Evolutionary conservation across 2,113 vertebrate species (phyloP).

Genomic region (Lagopus muta): DNA sequence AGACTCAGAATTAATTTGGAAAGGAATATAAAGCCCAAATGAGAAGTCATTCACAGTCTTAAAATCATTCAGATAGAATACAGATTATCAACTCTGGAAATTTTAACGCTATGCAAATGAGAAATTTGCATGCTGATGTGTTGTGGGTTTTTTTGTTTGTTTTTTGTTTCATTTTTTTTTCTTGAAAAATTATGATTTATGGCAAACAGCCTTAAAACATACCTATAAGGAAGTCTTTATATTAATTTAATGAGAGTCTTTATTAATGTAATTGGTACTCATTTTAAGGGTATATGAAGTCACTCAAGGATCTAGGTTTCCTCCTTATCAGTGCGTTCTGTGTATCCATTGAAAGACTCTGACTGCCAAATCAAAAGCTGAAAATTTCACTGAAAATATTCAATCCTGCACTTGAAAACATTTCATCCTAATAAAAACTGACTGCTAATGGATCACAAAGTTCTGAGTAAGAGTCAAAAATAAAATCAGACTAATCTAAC

Average conservation of each 20-base stretch:
- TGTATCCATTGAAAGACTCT: conserved; percentile 31
- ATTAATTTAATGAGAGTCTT: background rate
- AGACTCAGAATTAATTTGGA: conserved; percentile 31
- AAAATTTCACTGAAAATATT: conserved; percentile 37
- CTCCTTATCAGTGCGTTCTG: background rate
- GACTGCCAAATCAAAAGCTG: conserved; percentile 7
- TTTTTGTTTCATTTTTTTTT: background rate
- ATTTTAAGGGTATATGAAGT: background rate
- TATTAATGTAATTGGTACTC: background rate
- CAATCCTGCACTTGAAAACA: conserved; percentile 29
- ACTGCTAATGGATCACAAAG: conserved; percentile 51
- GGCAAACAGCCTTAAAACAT: background rate
- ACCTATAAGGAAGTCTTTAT: background rate
- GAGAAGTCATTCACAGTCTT: conserved; percentile 3
- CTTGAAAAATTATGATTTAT: background rate
- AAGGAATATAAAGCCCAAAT: conserved; percentile 29
- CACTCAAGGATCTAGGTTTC: background rate
- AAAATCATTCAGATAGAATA: conserved; percentile 16
- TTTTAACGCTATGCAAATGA: conserved; percentile 42
- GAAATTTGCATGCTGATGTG: background rate
- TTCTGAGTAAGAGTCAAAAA: conserved; percentile 61
- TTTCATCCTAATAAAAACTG: conserved; percentile 37
- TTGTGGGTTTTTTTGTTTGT: too few relatives aligned
- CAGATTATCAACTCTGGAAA: conserved; percentile 10
- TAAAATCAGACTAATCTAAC: conserved; percentile 70